Evolutionary conservation across 2,113 vertebrate genomes (phyloP), one percentile per base, ranked within the genome.

Genomic region (Myrmecobius fasciatus): DNA sequence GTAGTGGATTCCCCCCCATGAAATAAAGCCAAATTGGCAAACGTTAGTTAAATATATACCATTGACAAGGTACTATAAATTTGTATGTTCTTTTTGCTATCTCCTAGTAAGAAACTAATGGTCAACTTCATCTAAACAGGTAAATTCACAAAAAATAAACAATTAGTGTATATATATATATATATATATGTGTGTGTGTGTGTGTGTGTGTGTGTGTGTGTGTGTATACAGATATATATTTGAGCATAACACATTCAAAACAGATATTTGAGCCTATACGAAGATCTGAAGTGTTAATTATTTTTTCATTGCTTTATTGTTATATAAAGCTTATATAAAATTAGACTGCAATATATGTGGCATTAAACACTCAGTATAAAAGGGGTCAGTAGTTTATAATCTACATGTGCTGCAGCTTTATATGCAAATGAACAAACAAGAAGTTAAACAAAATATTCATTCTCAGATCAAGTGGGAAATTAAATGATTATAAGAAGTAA

Each of bases 291-390:
- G 24, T 95, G 48, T 95, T 96, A 96, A 93, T 95, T 25, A 91
- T 91, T 94, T 96, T 96, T 97, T 97, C 90, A 94, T 96, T 95
- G 93, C 95, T 95, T 96, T 95, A 52, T n/a, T 96, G 56, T 96
- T 97, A 92, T 3, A 60, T 56, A 91, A 94, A 91, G 88, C 48
- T 95, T 94, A 88, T 92, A 93, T 89, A 67, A 97, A 96, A 95
- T 47, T 94, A 91, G 22, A 83, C 36, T 43, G n/a, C 91, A 94
- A 96, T 93, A 96, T 91, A 91, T 28, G 49, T 94, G 90, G 54
- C 91, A 95, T 91, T 93, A 96, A 96, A 67, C 24, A 94, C 49
- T 91, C 94, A 94, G 53, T 67, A 11, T 89, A 96, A 94, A 91
- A 92, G 1, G 52, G 53, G n/a, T 94, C 93, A 96, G 36, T 95